phyloP scores from a whole-genome alignment of 2,797 vertebrate species.

The Gymnocypris eckloni region DNA sequence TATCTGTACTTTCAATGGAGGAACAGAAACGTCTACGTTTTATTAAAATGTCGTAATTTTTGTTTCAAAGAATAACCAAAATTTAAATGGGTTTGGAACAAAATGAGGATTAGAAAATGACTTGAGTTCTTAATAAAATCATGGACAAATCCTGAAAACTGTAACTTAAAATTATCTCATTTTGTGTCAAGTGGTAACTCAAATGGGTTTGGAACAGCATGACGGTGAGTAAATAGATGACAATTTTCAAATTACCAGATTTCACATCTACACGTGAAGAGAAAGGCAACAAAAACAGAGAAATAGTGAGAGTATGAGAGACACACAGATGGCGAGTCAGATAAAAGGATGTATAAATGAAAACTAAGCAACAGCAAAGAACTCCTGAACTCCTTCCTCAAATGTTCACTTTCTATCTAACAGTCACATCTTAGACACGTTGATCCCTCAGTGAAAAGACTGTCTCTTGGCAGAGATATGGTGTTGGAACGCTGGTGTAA shows the following conservation, averaged over 20 bases:
- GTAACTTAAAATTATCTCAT: background rate
- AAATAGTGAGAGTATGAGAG: background rate
- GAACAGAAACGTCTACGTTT: background rate
- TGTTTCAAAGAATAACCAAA: background rate
- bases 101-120: background rate
- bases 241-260: background rate
- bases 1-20: background rate
- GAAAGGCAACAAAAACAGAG: background rate
- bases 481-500: slow-evolving; percentile 25
- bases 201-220: background rate
- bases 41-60: background rate
- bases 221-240: background rate
- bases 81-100: background rate
- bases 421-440: background rate
- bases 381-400: background rate
- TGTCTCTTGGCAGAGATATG: background rate
- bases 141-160: background rate
- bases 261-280: background rate
- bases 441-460: slow-evolving; percentile 16
- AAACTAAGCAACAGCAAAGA: background rate
- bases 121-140: background rate
- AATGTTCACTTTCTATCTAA: background rate
- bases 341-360: background rate
- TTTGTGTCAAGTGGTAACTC: background rate
- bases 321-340: background rate